Base-by-base conservation (phyloP, 2,888 invertebrate genomes). In the Cacoxenus indagator region DNA sequence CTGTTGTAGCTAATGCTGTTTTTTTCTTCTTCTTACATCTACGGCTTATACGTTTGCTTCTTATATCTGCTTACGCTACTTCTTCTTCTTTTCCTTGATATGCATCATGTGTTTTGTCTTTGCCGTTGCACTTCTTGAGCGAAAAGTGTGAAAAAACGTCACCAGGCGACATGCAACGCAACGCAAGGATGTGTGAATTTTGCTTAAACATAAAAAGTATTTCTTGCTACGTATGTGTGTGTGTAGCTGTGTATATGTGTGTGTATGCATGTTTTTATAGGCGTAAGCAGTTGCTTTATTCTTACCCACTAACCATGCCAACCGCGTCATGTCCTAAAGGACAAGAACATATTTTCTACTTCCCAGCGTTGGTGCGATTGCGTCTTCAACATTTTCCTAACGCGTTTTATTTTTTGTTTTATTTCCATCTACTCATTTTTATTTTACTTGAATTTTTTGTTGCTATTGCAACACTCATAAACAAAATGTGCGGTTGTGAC, bases 131-230 rank as follows among this genome's bases (percentile, higher is more conserved):
- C 24, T 17, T 43, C 43, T 61, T 24, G 61, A 43, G 26, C 61
- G 24, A 45, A 62, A n/a, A 62, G 61, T 62, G 61, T 17, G 61
- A 62, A 62, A 51, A 62, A 62, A 43, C 45, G 43, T 62, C 61
- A 29, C 37, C 61, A 62, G 43, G 45, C 61, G 61, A 62, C 61
- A 62, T 14, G 22, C 43, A 62, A 62, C 22, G n/a, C 59, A 29
- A 59, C 31, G 37, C 22, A 17, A 9, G 19, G n/a, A 31, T 31
- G 17, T 22, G 31, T 27, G 27, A n/a, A 27, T 57, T 27, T 29
- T n/a, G 14, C 17, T 51, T 19, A 37, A 37, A 37, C 14, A 37
- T 37, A 37, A 37, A 37, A 37, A 37, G 8, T 37, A 37, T 37
- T 37, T 14, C 14, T 37, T 14, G 37, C 14, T 37, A 8, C 14